Conservation (phyloP, 2,888 invertebrate species). For the Liodrosophila aerea region DNA sequence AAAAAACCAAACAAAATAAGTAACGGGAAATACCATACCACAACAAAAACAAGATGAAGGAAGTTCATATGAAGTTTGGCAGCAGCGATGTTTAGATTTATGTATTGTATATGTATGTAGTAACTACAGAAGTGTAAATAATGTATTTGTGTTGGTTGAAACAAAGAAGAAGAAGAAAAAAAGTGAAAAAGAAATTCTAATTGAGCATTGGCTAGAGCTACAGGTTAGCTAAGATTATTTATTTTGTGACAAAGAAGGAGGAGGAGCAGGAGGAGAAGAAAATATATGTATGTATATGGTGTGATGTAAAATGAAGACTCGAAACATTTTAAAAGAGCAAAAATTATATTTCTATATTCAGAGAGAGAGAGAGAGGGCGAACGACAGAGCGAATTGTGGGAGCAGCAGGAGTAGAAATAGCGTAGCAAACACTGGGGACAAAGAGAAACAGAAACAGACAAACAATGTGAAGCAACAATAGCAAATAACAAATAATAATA, state of each 20-base stretch:
- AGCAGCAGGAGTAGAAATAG: slow-evolving; percentile 33
- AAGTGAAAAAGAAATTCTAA: slow-evolving; percentile 27
- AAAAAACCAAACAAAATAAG: slow-evolving; percentile 33
- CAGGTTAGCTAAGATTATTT: slow-evolving; percentile 56
- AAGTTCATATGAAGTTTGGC: too few relatives aligned
- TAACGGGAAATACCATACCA: too few relatives aligned
- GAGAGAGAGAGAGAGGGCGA: slow-evolving; percentile 31
- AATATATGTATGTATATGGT: slow-evolving; percentile 37
- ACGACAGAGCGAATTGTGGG: too few relatives aligned
- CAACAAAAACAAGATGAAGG: slow-evolving; percentile 12
- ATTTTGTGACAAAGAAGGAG: slow-evolving; percentile 52
- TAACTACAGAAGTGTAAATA: slow-evolving; percentile 60
- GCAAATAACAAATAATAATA: slow-evolving; percentile 35
- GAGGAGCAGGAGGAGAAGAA: slow-evolving; percentile 18
- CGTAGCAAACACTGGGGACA: slow-evolving; percentile 58
- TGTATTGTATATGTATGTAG: slow-evolving; percentile 42
- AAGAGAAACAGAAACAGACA: slow-evolving; percentile 13
- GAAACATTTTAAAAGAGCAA: slow-evolving; percentile 48
- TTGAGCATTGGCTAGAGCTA: slow-evolving; percentile 51
- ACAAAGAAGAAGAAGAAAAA: slow-evolving; percentile 22
- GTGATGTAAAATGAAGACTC: slow-evolving; percentile 58
- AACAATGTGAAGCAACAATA: slow-evolving; percentile 68
- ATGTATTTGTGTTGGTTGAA: slow-evolving; percentile 56
- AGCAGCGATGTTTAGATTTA: slow-evolving; percentile 39
- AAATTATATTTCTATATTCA: slow-evolving; percentile 70